Evolutionary conservation across 2,888 invertebrate genomes (phyloP).

Genomic region (Papilio elwesi): DNA sequence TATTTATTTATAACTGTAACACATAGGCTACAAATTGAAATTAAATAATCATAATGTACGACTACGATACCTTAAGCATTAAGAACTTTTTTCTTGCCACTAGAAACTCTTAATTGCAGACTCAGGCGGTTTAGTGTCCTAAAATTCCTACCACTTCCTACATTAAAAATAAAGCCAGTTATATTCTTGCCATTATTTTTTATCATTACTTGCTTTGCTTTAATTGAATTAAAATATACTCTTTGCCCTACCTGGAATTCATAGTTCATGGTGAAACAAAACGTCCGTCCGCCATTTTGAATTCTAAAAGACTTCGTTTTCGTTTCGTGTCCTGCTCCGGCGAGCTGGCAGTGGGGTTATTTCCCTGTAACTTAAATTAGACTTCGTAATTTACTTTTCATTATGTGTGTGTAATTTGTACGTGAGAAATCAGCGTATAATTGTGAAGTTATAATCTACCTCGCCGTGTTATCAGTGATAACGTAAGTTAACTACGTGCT

Average conservation of each 20-base stretch:
- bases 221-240: too few species aligned
- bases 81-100: too few species aligned
- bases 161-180: too few species aligned
- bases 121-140: too few species aligned
- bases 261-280: not conserved
- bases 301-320: conserved; percentile 42
- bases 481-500: conserved; percentile 74
- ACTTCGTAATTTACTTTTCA: conserved; percentile 54
- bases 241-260: not conserved
- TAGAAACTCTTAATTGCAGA: too few species aligned
- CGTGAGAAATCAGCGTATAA: conserved; percentile 62
- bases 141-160: too few species aligned
- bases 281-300: conserved; percentile 59
- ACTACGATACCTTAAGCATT: too few species aligned
- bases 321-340: not conserved
- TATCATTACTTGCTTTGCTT: too few species aligned
- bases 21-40: too few species aligned
- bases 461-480: conserved; percentile 63
- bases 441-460: conserved; percentile 55
- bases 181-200: too few species aligned
- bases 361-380: conserved; percentile 30
- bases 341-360: conserved; percentile 23
- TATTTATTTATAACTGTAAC: too few species aligned
- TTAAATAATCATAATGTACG: too few species aligned
- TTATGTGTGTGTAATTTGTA: conserved; percentile 56